Percentiles rank a stretch among this genome's conserved stretches.
Conservation (phyloP, 2,888 invertebrate species). For the Troides helena region DNA sequence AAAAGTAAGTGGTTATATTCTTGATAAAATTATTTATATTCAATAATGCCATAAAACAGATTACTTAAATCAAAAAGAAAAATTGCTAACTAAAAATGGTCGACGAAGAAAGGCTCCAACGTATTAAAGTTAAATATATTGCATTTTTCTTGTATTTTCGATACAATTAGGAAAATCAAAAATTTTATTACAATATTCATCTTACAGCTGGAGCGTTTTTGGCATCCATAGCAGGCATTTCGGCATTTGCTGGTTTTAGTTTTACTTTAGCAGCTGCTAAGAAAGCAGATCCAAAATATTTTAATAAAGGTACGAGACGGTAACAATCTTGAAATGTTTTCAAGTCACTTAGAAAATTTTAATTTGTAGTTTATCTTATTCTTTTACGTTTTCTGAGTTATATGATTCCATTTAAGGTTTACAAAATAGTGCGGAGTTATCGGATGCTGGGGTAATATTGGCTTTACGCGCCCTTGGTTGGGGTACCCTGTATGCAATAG, state of each 20-base stretch:
- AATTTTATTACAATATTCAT: background rate
- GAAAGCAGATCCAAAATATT: constrained; percentile 88
- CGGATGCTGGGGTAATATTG: constrained; percentile 88
- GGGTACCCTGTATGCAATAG: constrained; percentile 93
- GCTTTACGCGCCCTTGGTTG: constrained; percentile 92
- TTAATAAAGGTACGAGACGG: constrained; percentile 82
- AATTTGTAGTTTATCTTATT: constrained; percentile 6
- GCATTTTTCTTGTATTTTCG: background rate
- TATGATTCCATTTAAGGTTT: constrained; percentile 62
- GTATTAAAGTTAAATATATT: constrained; percentile 61
- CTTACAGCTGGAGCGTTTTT: constrained; percentile 85
- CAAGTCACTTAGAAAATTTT: background rate
- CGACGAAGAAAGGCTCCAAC: constrained; percentile 63
- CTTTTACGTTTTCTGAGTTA: constrained; percentile 6
- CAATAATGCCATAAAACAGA: background rate
- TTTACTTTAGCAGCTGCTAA: constrained; percentile 88
- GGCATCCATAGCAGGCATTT: constrained; percentile 86
- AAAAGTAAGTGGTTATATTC: too few species aligned
- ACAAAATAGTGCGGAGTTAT: constrained; percentile 80
- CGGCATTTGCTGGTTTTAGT: constrained; percentile 90
- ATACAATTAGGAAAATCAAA: background rate
- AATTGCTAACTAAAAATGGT: constrained; percentile 40
- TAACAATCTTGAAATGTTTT: background rate
- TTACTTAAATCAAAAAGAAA: background rate
- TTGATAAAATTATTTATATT: background rate